Conservation (phyloP, 2,113 vertebrate species). For the Pipra filicauda region DNA sequence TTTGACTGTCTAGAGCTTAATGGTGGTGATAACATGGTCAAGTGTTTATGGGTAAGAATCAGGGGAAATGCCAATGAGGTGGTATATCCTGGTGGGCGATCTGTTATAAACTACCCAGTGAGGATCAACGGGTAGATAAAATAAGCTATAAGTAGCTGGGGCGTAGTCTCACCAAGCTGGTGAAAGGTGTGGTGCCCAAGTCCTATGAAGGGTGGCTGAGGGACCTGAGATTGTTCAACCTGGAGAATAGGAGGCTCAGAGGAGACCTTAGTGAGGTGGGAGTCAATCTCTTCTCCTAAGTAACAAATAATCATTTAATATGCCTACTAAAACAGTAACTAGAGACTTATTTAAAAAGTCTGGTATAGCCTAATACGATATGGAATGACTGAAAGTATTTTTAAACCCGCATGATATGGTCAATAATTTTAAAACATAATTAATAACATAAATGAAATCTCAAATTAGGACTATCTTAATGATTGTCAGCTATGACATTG, state of each 20-base stretch:
- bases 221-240: too few species aligned
- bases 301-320: too few species aligned
- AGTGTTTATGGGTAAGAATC: not conserved
- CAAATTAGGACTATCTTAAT: not conserved
- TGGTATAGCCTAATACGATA: not conserved
- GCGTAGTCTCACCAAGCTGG: not conserved
- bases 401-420: not conserved
- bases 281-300: too few species aligned
- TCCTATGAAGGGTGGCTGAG: too few species aligned
- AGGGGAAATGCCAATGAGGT: not conserved
- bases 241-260: too few species aligned
- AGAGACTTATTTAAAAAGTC: too few species aligned
- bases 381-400: not conserved
- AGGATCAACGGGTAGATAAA: not conserved
- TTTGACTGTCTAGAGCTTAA: not conserved
- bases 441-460: slow-evolving; percentile 1
- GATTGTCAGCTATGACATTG: not conserved
- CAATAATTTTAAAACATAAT: not conserved
- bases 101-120: not conserved
- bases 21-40: not conserved
- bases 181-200: too few species aligned
- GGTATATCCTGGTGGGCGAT: not conserved
- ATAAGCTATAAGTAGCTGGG: not conserved
- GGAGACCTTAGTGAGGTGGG: too few species aligned
- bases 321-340: too few species aligned